Evolutionary conservation across 2,797 vertebrate genomes (phyloP).

Genomic region (Rhynchotus rufescens): DNA sequence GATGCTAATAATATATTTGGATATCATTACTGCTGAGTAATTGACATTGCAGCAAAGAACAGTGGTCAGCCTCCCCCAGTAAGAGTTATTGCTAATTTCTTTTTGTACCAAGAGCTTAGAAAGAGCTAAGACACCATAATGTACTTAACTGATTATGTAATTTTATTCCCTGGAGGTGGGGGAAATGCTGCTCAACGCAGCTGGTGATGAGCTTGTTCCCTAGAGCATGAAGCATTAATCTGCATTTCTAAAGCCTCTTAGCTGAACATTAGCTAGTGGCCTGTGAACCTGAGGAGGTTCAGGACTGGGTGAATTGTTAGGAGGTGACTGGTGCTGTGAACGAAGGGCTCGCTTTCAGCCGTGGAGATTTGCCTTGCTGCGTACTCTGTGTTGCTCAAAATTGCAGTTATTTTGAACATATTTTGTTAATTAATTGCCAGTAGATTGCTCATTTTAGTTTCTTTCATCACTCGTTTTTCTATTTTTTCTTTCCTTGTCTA

Average conservation of each 20-base stretch:
- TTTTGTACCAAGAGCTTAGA: not conserved
- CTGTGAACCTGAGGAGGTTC: conserved; percentile 15
- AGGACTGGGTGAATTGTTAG: conserved; percentile 8
- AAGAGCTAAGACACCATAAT: conserved; percentile 2
- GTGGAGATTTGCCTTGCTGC: not conserved
- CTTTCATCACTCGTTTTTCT: not conserved
- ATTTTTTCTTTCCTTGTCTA: not conserved
- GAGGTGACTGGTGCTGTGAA: not conserved
- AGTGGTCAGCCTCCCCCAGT: not conserved
- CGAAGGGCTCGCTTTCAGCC: not conserved
- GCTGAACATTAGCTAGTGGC: conserved; percentile 9
- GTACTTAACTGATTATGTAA: conserved; percentile 40
- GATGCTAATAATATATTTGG: not conserved
- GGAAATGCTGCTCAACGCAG: conserved; percentile 16
- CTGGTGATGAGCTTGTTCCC: conserved; percentile 65
- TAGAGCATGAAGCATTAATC: conserved; percentile 68
- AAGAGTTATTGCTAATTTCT: not conserved
- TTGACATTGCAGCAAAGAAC: not conserved
- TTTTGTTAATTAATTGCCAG: not conserved
- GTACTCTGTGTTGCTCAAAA: not conserved
- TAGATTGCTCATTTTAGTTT: not conserved
- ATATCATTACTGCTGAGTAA: not conserved
- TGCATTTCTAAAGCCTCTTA: conserved; percentile 66
- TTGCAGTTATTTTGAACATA: not conserved
- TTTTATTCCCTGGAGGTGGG: not conserved